Conservation (phyloP, 2,113 vertebrate species). For the Zeus faber region DNA sequence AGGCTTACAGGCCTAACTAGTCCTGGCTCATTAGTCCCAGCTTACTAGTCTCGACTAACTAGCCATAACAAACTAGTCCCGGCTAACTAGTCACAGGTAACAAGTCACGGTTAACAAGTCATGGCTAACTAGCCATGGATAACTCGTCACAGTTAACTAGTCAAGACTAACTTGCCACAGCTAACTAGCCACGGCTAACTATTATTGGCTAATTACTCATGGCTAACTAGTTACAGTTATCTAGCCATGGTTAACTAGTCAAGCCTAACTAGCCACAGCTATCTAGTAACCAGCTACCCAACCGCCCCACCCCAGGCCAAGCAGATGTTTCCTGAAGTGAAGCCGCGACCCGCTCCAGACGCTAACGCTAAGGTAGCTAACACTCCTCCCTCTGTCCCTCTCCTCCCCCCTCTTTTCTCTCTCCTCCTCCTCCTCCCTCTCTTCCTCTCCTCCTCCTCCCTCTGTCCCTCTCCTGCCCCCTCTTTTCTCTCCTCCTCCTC, state of each 20-base stretch:
- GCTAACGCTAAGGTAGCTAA: constrained; percentile 50
- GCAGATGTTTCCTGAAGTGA: constrained; percentile 84
- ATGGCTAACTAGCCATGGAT: no score
- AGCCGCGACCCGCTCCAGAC: constrained; percentile 74
- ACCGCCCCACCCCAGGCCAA: constrained; percentile 81
- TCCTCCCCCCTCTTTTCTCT: no score
- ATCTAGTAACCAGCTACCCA: background rate
- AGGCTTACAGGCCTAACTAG: constrained; percentile 33
- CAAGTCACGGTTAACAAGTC: no score
- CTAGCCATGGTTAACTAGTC: background rate
- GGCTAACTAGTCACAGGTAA: background rate
- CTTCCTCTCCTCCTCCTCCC: no score
- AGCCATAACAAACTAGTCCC: background rate
- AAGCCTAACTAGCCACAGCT: background rate
- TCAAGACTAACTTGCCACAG: no score
- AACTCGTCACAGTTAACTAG: no score
- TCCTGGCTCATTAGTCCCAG: background rate
- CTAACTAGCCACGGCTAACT: no score
- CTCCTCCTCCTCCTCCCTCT: background rate
- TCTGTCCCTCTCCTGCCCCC: background rate
- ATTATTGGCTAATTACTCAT: no score
- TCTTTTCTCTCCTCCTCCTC: background rate
- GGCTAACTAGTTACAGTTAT: background rate
- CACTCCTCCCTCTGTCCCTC: background rate
- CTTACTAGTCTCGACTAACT: background rate